A percentile compares a stretch with the other conserved stretches of the same genome.
Evolutionary conservation across 2,888 invertebrate genomes (phyloP).

Genomic region (Melinopterus prodromus): DNA sequence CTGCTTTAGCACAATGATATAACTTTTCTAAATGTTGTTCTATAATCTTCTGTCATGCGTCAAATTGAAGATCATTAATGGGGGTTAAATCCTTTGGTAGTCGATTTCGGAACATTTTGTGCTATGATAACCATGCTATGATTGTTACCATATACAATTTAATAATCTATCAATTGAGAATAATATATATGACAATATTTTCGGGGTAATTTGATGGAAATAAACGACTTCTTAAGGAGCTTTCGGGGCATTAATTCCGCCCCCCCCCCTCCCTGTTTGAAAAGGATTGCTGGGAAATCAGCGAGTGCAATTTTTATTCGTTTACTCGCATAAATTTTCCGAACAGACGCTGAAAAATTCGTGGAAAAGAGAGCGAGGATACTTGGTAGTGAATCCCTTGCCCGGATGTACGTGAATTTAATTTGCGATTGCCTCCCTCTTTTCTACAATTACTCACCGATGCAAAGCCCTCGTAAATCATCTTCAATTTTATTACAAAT

Average conservation of each 20-base stretch:
- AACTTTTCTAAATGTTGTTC: no score
- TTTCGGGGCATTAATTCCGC: not conserved
- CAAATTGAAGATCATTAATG: no score
- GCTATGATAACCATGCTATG: no score
- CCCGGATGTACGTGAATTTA: not conserved
- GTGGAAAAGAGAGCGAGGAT: not conserved
- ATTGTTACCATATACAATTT: no score
- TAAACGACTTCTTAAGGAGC: not conserved
- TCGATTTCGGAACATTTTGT: no score
- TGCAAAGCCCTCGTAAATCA: not conserved
- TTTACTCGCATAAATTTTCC: not conserved
- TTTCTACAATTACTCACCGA: not conserved
- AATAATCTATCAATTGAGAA: no score
- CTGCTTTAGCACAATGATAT: no score
- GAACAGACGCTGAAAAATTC: not conserved
- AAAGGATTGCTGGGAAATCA: not conserved
- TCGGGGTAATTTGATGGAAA: not conserved
- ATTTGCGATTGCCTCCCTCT: not conserved
- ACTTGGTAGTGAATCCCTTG: no score
- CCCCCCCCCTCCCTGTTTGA: not conserved
- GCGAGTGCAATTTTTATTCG: not conserved
- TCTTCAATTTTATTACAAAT: not conserved
- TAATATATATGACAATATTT: not conserved
- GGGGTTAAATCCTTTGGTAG: no score
- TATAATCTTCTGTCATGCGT: no score